phyloP scores from a whole-genome alignment of 2,113 vertebrate genomes.

The Actenoides hombroni region DNA sequence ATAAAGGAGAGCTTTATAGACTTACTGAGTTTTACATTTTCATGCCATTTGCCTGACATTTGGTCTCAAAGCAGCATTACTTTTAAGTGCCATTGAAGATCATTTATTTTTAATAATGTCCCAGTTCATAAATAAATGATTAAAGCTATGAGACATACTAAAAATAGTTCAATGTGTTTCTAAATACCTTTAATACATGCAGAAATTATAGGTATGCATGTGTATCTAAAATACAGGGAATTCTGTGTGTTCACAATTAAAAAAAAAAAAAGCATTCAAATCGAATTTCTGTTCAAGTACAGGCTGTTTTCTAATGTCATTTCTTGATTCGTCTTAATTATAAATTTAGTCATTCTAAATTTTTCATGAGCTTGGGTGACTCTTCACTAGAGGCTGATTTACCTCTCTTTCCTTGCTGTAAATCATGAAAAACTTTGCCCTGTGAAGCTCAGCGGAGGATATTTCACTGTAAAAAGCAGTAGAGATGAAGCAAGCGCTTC shows the following conservation, averaged over 20 bases:
- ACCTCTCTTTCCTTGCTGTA: neutral
- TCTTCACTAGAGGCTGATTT: conserved; percentile 19
- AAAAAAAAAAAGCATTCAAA: neutral
- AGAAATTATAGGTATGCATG: neutral
- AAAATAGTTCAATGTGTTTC: conserved; percentile 52
- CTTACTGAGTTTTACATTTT: conserved; percentile 62
- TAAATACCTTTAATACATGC: conserved; percentile 45
- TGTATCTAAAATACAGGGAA: neutral
- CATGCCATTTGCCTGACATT: conserved; percentile 68
- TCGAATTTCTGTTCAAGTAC: neutral
- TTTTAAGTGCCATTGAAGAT: conserved; percentile 71
- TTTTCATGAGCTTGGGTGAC: conserved; percentile 32
- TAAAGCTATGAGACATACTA: conserved; percentile 52
- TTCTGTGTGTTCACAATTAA: neutral
- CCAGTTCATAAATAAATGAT: conserved; percentile 71
- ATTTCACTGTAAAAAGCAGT: neutral
- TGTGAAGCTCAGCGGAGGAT: neutral
- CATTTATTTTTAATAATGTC: conserved; percentile 75
- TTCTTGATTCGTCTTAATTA: conserved; percentile 17
- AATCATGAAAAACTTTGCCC: neutral
- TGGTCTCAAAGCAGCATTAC: conserved; percentile 67
- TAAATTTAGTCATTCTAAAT: conserved; percentile 30
- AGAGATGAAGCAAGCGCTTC: neutral
- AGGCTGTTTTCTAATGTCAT: neutral
- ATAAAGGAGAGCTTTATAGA: conserved; percentile 41